Evolutionary conservation across 2,888 invertebrate species (phyloP), one percentile per base, ranked within the genome.

Genomic region (Heliothis peltigera): DNA sequence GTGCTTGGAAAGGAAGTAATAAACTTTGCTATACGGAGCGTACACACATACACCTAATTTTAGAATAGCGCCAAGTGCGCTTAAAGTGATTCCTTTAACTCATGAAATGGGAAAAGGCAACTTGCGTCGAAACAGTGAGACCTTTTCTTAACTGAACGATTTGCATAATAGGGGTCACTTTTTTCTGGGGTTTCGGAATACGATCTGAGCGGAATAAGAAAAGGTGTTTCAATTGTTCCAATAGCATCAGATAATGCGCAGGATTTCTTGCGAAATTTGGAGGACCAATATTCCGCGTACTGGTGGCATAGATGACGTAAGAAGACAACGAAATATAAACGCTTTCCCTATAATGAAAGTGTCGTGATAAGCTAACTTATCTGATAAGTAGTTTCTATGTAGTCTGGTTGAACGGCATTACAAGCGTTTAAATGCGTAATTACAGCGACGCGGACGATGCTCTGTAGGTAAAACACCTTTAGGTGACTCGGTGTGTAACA

Each of bases 1-100:
- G 61, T 66, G 72, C 75, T 74, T 74, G 73, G 70, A 58, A 55
- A 79, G 86, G 86, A 87, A 86, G 84, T 81, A 73, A 81, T 87
- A 87, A 87, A 87, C 75, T 73, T 74, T 51, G 77, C 55, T 79
- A 67, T 74, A 81, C 71, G 75, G 57, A 82, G 78, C 84, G 65
- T 77, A 64, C 43, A 69, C 22, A 77, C 61, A 76, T 69, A 69
- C 63, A 63, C 79, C 80, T 84, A 85, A 86, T 79, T 84, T 83
- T 86, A 85, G 85, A 79, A 75, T 73, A 84, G 70, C 75, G 70
- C 77, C 77, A 74, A 83, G 54, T 69, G 32, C 21, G 47, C 56
- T 42, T 61, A 51, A 63, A 48, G 67, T 62, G 56, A 77, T n/a
- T 76, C 63, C 76, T 64, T 35, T 72, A 57, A 74, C 61, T 75